Evolutionary conservation across 2,888 invertebrate species (phyloP), one percentile per base, ranked within the genome.

Genomic region (Micoletzkya japonica): DNA sequence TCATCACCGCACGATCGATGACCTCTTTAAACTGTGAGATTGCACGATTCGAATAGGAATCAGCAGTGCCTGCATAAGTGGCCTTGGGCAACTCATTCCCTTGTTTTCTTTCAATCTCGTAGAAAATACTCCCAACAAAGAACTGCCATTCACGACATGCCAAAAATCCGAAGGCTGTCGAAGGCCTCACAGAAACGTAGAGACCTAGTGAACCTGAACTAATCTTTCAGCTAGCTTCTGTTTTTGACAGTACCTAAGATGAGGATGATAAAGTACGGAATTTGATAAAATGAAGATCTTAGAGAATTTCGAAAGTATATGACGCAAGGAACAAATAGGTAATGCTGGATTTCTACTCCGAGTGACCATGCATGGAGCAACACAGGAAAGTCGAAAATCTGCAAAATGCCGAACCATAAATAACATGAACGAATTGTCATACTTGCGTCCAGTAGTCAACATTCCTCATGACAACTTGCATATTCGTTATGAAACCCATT

Each of bases 361-460:
- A 67, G 67, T 1, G 67, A 67, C 67, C 67, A 67, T 6, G 57
- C 39, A 32, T 67, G 67, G 14, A 67, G 67, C 0, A 67, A 44
- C 14, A 67, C 56, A 26, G 54, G 67, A 24, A 39, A 67, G 24
- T 56, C 67, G 44, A 67, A 67, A 2, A 67, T 32, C 67, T 57
- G 28, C 30, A 36, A 39, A n/a, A 32, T 50, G n/a, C 30, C 6
- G 26, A 7, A 56, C 17, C 56, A 17, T 20, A n/a, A 3, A 34
- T 24, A 60, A 24, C 17, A 26, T 60, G 28, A 24, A 20, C 36
- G 4, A 60, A 36, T 24, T 7, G 4, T 36, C 59, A 17, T 28
- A 59, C 59, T 24, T 67, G 54, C 2, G 67, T 67, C 67, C 67
- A 67, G 32, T 67, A 67, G 34, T 67, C 67, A 2, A 56, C 57